Percentiles rank a stretch among this genome's conserved stretches.
These are phyloP conservation scores for Chrysina gloriosa DNA, from an alignment of 2,888 invertebrate genomes.

Conservation along the genomic window DNA sequence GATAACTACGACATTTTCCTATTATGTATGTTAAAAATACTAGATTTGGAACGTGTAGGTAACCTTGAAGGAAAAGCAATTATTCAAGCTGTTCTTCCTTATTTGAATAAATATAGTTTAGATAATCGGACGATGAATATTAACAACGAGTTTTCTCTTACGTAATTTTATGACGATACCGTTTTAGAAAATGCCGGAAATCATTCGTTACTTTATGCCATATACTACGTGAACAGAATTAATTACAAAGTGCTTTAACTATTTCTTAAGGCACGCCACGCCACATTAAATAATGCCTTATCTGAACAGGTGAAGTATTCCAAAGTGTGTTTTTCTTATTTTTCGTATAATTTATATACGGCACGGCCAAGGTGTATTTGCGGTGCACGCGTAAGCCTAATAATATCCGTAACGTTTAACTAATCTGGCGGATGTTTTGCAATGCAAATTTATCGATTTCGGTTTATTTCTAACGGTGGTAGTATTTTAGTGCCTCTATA, in stretches of 20 bases:
- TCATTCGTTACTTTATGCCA: not conserved
- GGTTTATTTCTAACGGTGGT: conserved; percentile 11
- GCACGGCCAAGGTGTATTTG: conserved; percentile 18
- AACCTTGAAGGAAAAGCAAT: not conserved
- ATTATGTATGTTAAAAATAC: not conserved
- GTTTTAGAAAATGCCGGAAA: conserved; percentile 22
- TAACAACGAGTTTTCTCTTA: not conserved
- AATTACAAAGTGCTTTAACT: not conserved
- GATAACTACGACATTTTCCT: not conserved
- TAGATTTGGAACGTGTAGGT: not conserved
- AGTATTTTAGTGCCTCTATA: conserved; percentile 5
- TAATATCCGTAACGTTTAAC: conserved; percentile 8
- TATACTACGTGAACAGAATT: conserved; percentile 8
- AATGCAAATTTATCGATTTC: conserved; percentile 36
- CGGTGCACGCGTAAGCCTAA: conserved; percentile 1
- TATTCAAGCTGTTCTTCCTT: not conserved
- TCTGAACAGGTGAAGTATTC: conserved; percentile 13
- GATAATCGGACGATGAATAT: not conserved
- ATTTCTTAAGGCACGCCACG: not conserved
- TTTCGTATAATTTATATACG: conserved; percentile 18
- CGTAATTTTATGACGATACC: not conserved
- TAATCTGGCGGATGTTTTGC: conserved; percentile 22
- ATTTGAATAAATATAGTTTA: conserved; percentile 12
- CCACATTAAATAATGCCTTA: conserved; percentile 23
- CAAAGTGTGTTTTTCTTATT: conserved; percentile 2